These are phyloP conservation scores for Drosophila obscura DNA, from an alignment of 1,140 invertebrate species.

Conservation along the genomic window DNA sequence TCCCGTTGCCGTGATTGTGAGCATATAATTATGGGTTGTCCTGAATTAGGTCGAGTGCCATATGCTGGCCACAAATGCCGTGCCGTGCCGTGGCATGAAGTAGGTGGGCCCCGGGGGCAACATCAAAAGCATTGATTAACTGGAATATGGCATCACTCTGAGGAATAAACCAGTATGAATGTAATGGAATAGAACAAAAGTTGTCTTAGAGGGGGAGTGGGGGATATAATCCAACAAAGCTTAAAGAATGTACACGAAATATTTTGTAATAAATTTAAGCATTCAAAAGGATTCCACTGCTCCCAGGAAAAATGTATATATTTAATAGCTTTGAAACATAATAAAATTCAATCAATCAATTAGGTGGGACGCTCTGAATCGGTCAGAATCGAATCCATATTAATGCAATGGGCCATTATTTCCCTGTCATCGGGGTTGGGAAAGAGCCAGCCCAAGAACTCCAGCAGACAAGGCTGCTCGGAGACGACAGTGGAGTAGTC, in stretches of 20 bases:
- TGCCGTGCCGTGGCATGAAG: neutral
- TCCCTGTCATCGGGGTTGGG: conserved; percentile 83
- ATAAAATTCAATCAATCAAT: neutral
- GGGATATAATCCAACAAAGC: too few species aligned
- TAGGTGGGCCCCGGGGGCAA: too few species aligned
- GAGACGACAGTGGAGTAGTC: conserved; percentile 89
- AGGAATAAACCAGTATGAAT: too few species aligned
- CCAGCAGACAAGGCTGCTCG: conserved; percentile 88
- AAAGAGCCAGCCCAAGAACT: conserved; percentile 91
- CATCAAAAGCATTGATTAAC: too few species aligned
- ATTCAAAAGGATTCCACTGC: too few species aligned
- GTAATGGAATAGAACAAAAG: too few species aligned
- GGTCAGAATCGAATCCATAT: conserved; percentile 10
- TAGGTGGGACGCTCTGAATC: neutral
- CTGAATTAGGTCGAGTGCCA: conserved; percentile 67
- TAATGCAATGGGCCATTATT: conserved; percentile 40
- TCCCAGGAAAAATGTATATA: too few species aligned
- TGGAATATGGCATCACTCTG: too few species aligned
- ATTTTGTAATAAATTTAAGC: too few species aligned
- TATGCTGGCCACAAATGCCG: conserved; percentile 41
- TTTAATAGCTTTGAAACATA: too few species aligned
- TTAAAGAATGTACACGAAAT: too few species aligned
- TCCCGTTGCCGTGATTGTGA: conserved; percentile 15
- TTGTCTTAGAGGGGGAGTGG: too few species aligned
- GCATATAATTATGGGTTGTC: conserved; percentile 33